Evolutionary conservation across 2,113 vertebrate genomes (phyloP).

Genomic region (Atrichornis clamosus): DNA sequence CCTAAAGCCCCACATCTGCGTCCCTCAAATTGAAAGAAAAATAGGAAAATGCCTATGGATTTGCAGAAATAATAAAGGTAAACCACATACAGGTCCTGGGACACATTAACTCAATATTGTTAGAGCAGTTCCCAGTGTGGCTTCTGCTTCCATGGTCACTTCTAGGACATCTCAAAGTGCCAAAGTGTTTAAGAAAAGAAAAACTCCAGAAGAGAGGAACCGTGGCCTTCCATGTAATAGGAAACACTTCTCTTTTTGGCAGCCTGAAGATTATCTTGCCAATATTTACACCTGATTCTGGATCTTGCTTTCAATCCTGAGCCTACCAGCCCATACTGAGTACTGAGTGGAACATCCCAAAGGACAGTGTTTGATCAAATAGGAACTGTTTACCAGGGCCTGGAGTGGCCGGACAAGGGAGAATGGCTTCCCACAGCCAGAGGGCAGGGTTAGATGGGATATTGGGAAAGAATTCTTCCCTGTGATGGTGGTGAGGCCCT

Average conservation of each 20-base stretch:
- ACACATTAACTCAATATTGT: neutral
- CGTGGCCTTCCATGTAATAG: neutral
- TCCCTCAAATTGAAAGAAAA: neutral
- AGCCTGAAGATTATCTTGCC: neutral
- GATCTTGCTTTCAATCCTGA: neutral
- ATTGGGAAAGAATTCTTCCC: neutral
- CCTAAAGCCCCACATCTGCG: neutral
- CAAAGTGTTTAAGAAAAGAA: neutral
- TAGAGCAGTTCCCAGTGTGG: neutral
- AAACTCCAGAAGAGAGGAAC: neutral
- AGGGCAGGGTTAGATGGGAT: neutral
- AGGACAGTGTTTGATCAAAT: no score
- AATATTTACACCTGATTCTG: neutral
- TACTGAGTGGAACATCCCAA: neutral
- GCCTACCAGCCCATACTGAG: neutral
- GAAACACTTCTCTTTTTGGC: neutral
- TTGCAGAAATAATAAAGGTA: neutral
- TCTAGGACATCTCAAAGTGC: neutral
- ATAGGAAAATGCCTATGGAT: neutral
- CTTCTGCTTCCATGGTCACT: neutral
- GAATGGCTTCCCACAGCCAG: neutral
- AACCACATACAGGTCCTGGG: neutral
- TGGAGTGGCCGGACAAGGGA: neutral
- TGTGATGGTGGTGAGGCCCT: fast-evolving
- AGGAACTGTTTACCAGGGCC: neutral